A percentile compares a stretch with the other conserved stretches of the same genome.
These are phyloP conservation scores for Gerris buenoi DNA, from an alignment of 1,140 invertebrate genomes.

Conservation along the genomic window DNA sequence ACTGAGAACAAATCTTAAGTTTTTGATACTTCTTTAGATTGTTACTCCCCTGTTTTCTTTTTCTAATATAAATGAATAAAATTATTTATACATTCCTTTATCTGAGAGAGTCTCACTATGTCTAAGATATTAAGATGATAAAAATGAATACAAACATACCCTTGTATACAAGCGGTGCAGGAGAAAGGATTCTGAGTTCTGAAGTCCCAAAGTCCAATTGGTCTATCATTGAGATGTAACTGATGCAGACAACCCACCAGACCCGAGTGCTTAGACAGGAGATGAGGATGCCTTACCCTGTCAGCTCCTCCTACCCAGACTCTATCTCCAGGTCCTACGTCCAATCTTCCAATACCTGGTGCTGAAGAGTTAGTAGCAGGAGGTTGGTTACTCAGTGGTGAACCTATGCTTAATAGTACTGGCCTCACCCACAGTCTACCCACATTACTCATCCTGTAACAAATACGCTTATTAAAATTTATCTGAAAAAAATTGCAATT, in stretches of 20 bases:
- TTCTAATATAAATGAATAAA: too few relatives aligned
- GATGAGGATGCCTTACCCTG: slow-evolving; percentile 25
- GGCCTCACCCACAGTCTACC: slow-evolving; percentile 39
- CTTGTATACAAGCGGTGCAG: slow-evolving; percentile 60
- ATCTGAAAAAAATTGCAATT: too few relatives aligned
- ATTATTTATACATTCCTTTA: too few relatives aligned
- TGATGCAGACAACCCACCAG: slow-evolving; percentile 63
- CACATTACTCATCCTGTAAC: slow-evolving; percentile 36
- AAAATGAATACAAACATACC: slow-evolving; percentile 33
- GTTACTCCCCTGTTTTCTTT: too few relatives aligned
- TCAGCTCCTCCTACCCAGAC: slow-evolving; percentile 42
- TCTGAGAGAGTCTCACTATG: too few relatives aligned
- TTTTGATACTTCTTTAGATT: too few relatives aligned
- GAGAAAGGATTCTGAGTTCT: slow-evolving; percentile 41
- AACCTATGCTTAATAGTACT: slow-evolving; percentile 27
- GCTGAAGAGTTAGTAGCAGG: slow-evolving; percentile 32
- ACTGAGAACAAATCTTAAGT: too few relatives aligned
- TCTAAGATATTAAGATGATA: not conserved
- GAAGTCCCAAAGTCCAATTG: slow-evolving; percentile 82
- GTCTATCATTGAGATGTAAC: slow-evolving; percentile 55
- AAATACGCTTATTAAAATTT: too few relatives aligned
- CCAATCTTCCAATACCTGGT: slow-evolving; percentile 36
- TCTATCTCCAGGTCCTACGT: slow-evolving; percentile 34
- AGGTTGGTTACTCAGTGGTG: slow-evolving; percentile 25
- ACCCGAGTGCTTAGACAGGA: slow-evolving; percentile 29